Percentiles rank a stretch among this genome's conserved stretches.
These are phyloP conservation scores for Noctua janthe DNA, from an alignment of 2,888 invertebrate species.

Conservation along the genomic window DNA sequence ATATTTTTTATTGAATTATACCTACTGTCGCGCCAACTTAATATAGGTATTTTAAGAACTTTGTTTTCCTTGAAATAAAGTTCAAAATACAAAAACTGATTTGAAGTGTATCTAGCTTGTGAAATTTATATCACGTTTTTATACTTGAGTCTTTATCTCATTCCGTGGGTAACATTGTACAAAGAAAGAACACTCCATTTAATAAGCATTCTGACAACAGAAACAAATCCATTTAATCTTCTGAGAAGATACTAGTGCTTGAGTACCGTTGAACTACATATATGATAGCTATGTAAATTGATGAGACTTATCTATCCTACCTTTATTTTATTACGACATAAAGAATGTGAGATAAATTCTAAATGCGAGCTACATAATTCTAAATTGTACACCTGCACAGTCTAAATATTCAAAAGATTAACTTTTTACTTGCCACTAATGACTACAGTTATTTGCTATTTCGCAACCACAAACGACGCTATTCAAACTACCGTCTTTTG, in stretches of 20 bases:
- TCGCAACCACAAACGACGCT: background rate
- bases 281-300: conserved; percentile 17
- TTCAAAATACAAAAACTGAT: background rate
- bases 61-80: background rate
- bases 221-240: conserved; percentile 46
- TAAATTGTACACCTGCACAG: background rate
- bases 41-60: no score
- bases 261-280: conserved; percentile 1
- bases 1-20: background rate
- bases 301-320: background rate
- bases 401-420: background rate
- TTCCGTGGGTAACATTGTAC: conserved; percentile 11
- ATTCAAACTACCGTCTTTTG: conserved; percentile 19
- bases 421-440: background rate
- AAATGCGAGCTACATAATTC: background rate
- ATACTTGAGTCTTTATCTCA: conserved; percentile 21
- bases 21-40: background rate
- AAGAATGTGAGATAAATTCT: conserved; percentile 17
- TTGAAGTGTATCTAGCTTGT: background rate
- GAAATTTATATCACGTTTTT: conserved; percentile 5
- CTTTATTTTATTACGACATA: background rate
- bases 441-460: background rate
- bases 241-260: conserved; percentile 9
- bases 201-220: conserved; percentile 30
- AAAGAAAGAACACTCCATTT: background rate